A percentile compares a stretch with the other conserved stretches of the same genome.
Conservation (phyloP, 2,888 invertebrate genomes). For the Himalopsyche kuldschensis region DNA sequence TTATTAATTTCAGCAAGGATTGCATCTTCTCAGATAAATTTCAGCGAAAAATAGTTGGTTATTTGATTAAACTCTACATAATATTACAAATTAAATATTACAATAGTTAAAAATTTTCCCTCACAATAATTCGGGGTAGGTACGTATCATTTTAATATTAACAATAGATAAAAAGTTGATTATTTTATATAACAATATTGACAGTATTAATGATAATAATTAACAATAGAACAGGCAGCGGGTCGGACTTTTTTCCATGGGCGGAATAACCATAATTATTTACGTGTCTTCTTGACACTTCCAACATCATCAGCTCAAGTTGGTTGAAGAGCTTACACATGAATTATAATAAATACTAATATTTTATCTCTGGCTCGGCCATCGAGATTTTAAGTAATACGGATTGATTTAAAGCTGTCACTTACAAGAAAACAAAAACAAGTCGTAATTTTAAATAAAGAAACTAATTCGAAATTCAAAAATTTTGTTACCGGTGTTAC, state of each 20-base stretch:
- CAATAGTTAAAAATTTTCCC: not conserved
- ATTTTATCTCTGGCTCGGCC: too few species aligned
- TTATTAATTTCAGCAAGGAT: not conserved
- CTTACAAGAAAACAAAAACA: too few species aligned
- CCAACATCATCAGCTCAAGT: not conserved
- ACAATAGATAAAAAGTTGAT: not conserved
- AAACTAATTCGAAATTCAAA: too few species aligned
- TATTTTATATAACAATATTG: not conserved
- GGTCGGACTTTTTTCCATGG: not conserved
- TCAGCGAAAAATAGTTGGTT: not conserved
- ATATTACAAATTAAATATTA: not conserved
- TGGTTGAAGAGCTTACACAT: not conserved
- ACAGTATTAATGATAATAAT: not conserved
- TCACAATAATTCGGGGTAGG: not conserved
- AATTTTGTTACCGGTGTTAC: too few species aligned
- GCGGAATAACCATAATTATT: not conserved
- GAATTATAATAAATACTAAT: not conserved
- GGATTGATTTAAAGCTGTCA: too few species aligned
- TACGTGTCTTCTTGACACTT: not conserved
- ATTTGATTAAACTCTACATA: not conserved
- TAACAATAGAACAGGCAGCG: not conserved
- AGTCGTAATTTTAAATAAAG: too few species aligned
- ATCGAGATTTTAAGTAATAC: too few species aligned
- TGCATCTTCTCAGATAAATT: not conserved
- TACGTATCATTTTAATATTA: not conserved